These are phyloP conservation scores for Eupithecia tripunctaria DNA, from an alignment of 2,888 invertebrate species.

Conservation along the genomic window DNA sequence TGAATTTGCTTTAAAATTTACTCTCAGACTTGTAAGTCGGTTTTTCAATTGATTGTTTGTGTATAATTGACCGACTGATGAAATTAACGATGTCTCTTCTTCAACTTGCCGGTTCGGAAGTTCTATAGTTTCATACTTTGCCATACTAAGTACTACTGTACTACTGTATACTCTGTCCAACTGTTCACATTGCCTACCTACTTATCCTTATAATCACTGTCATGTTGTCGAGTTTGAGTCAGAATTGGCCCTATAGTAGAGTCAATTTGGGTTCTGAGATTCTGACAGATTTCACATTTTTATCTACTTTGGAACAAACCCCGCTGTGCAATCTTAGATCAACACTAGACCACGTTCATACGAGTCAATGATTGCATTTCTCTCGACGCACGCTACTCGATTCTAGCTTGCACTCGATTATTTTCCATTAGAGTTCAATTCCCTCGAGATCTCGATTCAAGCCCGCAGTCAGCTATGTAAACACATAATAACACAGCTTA, in stretches of 20 bases:
- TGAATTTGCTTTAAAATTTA: too few relatives aligned
- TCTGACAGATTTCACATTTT: background rate
- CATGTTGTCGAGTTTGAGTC: background rate
- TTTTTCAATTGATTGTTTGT: too few relatives aligned
- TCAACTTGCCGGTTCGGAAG: too few relatives aligned
- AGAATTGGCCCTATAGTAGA: background rate
- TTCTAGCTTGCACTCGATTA: constrained; percentile 29
- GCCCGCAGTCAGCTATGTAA: constrained; percentile 13
- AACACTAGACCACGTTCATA: constrained; percentile 21
- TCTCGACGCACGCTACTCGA: constrained; percentile 36
- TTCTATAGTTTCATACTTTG: too few relatives aligned
- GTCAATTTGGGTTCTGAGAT: background rate
- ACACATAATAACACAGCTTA: background rate
- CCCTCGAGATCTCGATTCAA: constrained; percentile 13
- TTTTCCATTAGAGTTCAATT: constrained; percentile 22
- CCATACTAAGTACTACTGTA: too few relatives aligned
- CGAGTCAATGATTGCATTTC: constrained; percentile 40
- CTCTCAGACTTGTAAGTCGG: too few relatives aligned
- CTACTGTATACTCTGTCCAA: background rate
- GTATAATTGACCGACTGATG: too few relatives aligned
- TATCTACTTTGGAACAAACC: background rate
- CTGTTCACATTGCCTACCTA: background rate
- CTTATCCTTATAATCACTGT: background rate
- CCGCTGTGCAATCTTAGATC: constrained; percentile 18
- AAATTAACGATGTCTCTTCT: too few relatives aligned